Evolutionary conservation across 1,140 invertebrate genomes (phyloP), one percentile per base, ranked within the genome.

Genomic region (Drosophila novamexicana): DNA sequence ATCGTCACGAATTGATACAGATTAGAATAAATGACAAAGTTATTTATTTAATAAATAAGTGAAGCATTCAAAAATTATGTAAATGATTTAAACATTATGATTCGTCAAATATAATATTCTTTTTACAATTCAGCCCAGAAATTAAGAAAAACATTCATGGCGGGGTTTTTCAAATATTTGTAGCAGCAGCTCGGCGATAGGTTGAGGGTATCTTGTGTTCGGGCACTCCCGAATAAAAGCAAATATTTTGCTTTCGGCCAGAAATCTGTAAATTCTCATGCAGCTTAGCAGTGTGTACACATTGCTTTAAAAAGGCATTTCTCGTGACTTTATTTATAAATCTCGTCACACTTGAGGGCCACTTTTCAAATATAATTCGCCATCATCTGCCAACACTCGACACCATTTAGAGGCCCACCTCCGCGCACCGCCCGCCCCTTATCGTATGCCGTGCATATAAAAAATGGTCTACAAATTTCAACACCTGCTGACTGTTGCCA

Each of bases 391-490:
- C 59, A 70, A 53, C 66, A 69, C 39, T 69, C 58, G 49, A 62
- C 58, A 63, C 49, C 49, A 63, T 63, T 70, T 70, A 54, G 50
- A 56, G 67, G 37, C 58, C 67, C 44, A 18, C 4, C 34, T 8
- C 56, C 1, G 14, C 42, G 22, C 22, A 29, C 4, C 22, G 3
- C 14, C 39, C 29, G n/a, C 64, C 7, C 12, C 44, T 7, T n/a
- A 18, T 42, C 22, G 8, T 32, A 36, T 22, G 32, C 40, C 39
- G 56, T 32, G 29, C 53, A 29, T 45, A 45, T 62, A 61, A 69
- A 59, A 69, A 74, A 74, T 75, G 72, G 53, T 52, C 58, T 57
- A 63, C 53, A 75, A 62, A 75, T 70, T 75, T 70, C 58, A 52
- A 22, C 72, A 75, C 72, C 72, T 75, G 72, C 52, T 64, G 58